These are phyloP conservation scores for Vicugna pacos DNA, from an alignment of 2,113 vertebrate genomes.

Conservation along the genomic window DNA sequence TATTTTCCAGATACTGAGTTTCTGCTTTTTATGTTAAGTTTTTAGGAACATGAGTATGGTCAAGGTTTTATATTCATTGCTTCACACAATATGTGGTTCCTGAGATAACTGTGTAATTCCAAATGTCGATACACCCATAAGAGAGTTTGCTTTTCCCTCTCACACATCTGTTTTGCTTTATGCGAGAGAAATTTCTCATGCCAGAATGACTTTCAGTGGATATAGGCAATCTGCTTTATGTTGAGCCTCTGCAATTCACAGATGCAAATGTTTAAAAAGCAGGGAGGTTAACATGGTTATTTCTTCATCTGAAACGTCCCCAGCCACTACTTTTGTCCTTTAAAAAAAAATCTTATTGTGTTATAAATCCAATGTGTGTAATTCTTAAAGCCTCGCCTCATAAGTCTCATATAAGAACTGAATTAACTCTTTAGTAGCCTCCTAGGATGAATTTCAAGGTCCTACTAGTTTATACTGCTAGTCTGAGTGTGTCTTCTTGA, in stretches of 20 bases:
- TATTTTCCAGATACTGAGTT: conserved; percentile 53
- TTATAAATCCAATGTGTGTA: conserved; percentile 63
- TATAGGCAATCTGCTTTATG: conserved; percentile 79
- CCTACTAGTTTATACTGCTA: not conserved
- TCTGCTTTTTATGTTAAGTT: conserved; percentile 9
- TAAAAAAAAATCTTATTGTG: conserved; percentile 37
- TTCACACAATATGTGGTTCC: conserved; percentile 51
- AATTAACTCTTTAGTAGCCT: conserved; percentile 58
- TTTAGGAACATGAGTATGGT: not conserved
- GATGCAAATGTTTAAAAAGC: conserved; percentile 76
- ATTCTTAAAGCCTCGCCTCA: conserved; percentile 6
- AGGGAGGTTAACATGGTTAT: conserved; percentile 68
- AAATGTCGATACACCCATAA: conserved; percentile 57
- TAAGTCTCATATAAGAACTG: conserved; percentile 20
- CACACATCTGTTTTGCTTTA: conserved; percentile 83
- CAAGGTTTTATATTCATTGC: not conserved
- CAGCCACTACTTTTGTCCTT: conserved; percentile 68
- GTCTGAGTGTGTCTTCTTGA: not conserved
- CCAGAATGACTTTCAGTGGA: conserved; percentile 72
- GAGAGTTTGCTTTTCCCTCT: conserved; percentile 54
- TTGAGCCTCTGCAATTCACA: conserved; percentile 75
- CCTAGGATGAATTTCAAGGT: not conserved
- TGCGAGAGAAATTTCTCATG: conserved; percentile 77
- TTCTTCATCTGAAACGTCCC: conserved; percentile 78
- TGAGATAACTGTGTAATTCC: conserved; percentile 58